A percentile compares a stretch with the other conserved stretches of the same genome.
Conservation (phyloP, 2,113 vertebrate genomes). For the Cryptomyrus ogoouensis region DNA sequence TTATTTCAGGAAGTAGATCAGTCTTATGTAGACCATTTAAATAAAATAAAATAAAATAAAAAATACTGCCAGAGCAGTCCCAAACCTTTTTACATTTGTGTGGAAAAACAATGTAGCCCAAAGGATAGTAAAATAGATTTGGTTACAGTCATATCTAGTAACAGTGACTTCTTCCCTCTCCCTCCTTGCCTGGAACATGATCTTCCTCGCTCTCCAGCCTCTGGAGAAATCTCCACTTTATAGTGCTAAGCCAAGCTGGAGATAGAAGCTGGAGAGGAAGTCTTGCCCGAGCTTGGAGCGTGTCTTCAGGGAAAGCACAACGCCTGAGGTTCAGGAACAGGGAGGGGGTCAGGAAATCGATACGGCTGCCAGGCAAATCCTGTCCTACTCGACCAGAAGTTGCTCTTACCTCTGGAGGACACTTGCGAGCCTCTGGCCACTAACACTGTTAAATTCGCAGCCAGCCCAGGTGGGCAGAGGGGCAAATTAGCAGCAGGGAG, state of each 20-base stretch:
- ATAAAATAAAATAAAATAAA: constrained; percentile 28
- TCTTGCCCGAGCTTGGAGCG: constrained; percentile 38
- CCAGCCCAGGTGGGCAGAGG: background rate
- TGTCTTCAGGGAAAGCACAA: constrained; percentile 45
- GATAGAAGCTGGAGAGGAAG: constrained; percentile 26
- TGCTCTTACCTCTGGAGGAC: constrained; percentile 10
- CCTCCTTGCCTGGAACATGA: constrained; percentile 56
- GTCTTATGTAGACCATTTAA: constrained; percentile 41
- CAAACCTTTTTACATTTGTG: constrained; percentile 43
- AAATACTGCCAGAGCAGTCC: constrained; percentile 50
- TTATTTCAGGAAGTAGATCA: constrained; percentile 40
- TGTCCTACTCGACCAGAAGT: constrained; percentile 32
- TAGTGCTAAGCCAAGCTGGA: constrained; percentile 42
- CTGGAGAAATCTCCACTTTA: constrained; percentile 35
- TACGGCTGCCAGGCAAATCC: constrained; percentile 42
- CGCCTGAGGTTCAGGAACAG: constrained; percentile 35
- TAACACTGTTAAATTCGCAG: background rate
- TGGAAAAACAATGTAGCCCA: constrained; percentile 51
- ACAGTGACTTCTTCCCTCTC: constrained; percentile 56
- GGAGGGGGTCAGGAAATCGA: constrained; percentile 50
- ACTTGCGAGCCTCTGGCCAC: background rate
- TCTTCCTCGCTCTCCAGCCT: constrained; percentile 47
- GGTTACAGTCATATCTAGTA: constrained; percentile 68
- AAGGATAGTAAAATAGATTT: constrained; percentile 62
- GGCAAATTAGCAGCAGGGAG: background rate